Evolutionary conservation across 2,888 invertebrate genomes (phyloP).

Genomic region (Clostera curtula): DNA sequence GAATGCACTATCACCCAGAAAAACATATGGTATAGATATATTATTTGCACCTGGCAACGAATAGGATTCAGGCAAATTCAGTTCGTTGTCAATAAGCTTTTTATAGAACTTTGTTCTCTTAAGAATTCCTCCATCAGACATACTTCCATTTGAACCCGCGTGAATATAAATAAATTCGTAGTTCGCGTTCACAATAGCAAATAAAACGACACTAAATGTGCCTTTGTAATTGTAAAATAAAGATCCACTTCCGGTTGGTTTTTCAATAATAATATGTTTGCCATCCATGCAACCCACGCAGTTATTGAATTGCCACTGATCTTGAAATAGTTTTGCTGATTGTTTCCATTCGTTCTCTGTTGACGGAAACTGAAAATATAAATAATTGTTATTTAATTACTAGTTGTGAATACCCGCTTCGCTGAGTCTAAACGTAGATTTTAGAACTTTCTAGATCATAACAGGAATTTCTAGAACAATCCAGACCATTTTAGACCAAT

Average conservation of each 20-base stretch:
- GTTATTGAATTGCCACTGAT: slow-evolving; percentile 13
- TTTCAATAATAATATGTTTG: slow-evolving; percentile 18
- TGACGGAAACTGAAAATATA: slow-evolving; percentile 7
- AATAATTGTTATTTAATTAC: neutral
- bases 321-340: slow-evolving; percentile 13
- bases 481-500: too few relatives aligned
- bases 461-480: neutral
- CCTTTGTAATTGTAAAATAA: slow-evolving; percentile 19
- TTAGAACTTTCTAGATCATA: neutral
- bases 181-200: slow-evolving; percentile 15
- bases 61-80: neutral
- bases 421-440: too few relatives aligned
- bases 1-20: slow-evolving; percentile 14
- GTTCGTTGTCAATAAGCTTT: neutral
- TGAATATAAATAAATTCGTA: slow-evolving; percentile 15
- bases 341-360: slow-evolving; percentile 11
- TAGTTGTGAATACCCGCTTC: too few relatives aligned
- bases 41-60: neutral
- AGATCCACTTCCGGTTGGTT: slow-evolving; percentile 15
- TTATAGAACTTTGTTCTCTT: neutral
- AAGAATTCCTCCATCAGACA: neutral
- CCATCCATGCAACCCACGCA: slow-evolving; percentile 17
- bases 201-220: slow-evolving; percentile 15
- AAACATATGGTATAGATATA: slow-evolving; percentile 7
- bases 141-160: slow-evolving; percentile 6